Base-by-base conservation (phyloP, 2,888 invertebrate species). In the Acanthococcus lagerstroemiae region DNA sequence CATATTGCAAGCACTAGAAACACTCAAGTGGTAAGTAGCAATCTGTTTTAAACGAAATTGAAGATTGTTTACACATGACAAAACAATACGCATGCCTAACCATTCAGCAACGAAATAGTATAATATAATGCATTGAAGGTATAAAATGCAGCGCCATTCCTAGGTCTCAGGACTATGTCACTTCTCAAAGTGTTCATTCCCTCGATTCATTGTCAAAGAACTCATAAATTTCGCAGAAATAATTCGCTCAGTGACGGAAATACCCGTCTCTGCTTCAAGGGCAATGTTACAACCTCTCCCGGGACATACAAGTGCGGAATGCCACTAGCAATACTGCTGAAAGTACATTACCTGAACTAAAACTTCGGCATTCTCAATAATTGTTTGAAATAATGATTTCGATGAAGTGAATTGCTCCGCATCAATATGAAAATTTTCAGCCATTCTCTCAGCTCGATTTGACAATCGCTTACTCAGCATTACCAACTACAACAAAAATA, bases 381-480 rank as follows among this genome's bases (percentile, higher is more conserved):
- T 30, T 19, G 55, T 50, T 17, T 60, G 22, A 15, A 50, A 61
- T 17, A 68, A 54, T 17, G 54, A 17, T 44, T 46, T 44, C n/a
- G 50, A 46, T 9, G 54, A 60, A 5, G 37, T 50, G n/a, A 65
- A 57, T 6, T 58, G 25, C 9, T 61, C 55, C 24, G 45, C 24
- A 25, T 63, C 25, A 4, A 67, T 67, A 21, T 15, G 26, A 15
- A 66, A 69, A 7, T 67, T 17, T 56, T 66, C 44, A 24, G 65
- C 65, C 22, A 68, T 22, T 19, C 55, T 55, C 19, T 66, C 37
- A 19, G 68, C 69, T 26, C 72, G 67, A 0, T 56, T 17, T 0
- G 55, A 26, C 17, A 45, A 30, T 37, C 52, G 44, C 24, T 58
- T 26, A 45, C 19, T 46, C 9, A 12, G n/a, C 5, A 30, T n/a